Evolutionary conservation across 2,113 vertebrate species (phyloP), one percentile per base, ranked within the genome.

Genomic region (Spea bombifrons): DNA sequence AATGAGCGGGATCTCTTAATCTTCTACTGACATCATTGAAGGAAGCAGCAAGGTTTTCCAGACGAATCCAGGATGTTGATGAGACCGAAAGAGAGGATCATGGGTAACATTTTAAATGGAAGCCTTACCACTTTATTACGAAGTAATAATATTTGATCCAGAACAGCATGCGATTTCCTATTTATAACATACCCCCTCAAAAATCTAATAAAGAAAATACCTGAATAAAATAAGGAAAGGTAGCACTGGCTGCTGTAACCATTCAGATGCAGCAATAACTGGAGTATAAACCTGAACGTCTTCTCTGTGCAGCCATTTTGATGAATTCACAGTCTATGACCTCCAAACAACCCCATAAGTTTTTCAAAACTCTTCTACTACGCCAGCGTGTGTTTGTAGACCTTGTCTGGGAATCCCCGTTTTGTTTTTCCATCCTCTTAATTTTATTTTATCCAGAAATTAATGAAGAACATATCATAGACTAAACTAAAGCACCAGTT

Each of bases 401-500:
- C 57, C 48, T 15, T 64, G 68, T 72, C 76, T 78, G 69, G 69
- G 72, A 78, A 78, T 78, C 76, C 65, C 69, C 69, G 64, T 72
- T 59, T 72, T 78, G 70, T 78, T 78, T 78, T 78, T 78, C 76
- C 76, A 72, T 78, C 76, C 48, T 71, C 46, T 50, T 72, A 78
- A 78, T 78, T 78, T 72, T 72, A 78, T 78, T 78, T 72, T 66
- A 78, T 78, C 64, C 76, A 78, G 59, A 78, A 78, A 78, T 78
- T 78, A 65, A 78, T 72, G 76, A 72, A 47, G 61, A 72, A n/a
- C 76, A 72, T 10, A 78, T 78, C 43, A 66, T 72, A 78, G 76
- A 78, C 76, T 72, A 78, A 78, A 78, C 76, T 78, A 78, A 72
- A 50, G 68, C 52, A 78, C 76, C 76, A 78, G 71, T 78, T 78